Base-by-base conservation (phyloP, 2,797 vertebrate species). In the Bucorvus abyssinicus region DNA sequence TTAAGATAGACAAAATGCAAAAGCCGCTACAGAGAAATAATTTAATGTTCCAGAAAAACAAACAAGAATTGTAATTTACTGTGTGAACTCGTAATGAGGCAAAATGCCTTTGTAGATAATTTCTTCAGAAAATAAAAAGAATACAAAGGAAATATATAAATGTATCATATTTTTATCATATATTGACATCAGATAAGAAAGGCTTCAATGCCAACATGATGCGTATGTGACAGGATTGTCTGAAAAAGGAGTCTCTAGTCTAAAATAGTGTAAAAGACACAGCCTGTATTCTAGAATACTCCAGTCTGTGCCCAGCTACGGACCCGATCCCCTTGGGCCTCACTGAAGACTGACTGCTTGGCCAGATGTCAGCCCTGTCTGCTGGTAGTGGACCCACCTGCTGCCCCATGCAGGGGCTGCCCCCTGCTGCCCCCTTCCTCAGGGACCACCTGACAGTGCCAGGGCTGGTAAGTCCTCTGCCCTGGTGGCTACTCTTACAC, bases 211-310 rank as follows among this genome's bases (percentile, higher is more conserved):
- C 4, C 65, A 80, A 36, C 24, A 21, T 30, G 16, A n/a, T 12
- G n/a, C 0, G 0, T n/a, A 36, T 0, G 0, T 60, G 17, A 42
- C 42, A 81, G 26, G 14, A 50, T 38, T 55, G 22, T 17, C 52
- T 67, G 12, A 53, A 56, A 26, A 61, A 19, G 18, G 20, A 56
- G 15, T 52, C 22, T 21, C 3, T 40, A 30, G 60, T 44, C 49
- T 68, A 67, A 82, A 69, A 50, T 11, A 71, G 27, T 19, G 52
- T 52, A 44, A 52, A 73, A 59, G 32, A 57, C 76, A n/a, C 17
- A 68, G 15, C 8, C 5, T 52, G 5, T 19, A 38, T 16, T 47
- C 36, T 36, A 18, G 22, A 64, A 38, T 4, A 50, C 40, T 20
- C 26, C 27, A 30, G 14, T 55, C 42, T 70, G 19, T 70, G 52